These are phyloP conservation scores for Helarctos malayanus DNA, from an alignment of 2,797 vertebrate species.

Conservation along the genomic window DNA sequence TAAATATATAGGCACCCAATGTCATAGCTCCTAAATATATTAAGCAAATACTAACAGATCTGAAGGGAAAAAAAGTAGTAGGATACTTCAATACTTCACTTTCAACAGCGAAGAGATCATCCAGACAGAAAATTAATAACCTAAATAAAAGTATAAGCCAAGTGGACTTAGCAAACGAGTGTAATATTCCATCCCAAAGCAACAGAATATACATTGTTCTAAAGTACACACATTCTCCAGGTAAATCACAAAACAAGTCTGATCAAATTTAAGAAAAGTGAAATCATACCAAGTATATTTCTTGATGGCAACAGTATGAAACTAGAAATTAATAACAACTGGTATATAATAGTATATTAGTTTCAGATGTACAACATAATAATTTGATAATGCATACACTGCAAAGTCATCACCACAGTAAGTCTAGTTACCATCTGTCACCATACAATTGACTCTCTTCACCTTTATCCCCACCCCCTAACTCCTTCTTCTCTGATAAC, in stretches of 20 bases:
- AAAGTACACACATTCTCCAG: too few species aligned
- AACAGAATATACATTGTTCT: background rate
- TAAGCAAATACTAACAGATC: background rate
- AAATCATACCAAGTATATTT: background rate
- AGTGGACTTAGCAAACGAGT: background rate
- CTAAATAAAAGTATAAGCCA: background rate
- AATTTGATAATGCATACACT: background rate
- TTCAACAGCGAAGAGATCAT: background rate
- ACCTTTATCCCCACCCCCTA: background rate
- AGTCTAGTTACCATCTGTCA: background rate
- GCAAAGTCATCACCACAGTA: background rate
- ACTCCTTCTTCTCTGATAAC: background rate
- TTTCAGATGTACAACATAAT: background rate
- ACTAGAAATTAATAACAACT: background rate
- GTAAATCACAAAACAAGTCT: background rate
- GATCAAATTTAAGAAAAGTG: background rate
- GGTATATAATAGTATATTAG: background rate
- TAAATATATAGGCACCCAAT: background rate
- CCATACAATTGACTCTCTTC: background rate
- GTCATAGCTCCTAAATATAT: background rate
- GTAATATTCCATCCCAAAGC: background rate
- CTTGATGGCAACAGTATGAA: background rate
- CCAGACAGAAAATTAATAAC: background rate
- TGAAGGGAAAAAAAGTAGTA: background rate
- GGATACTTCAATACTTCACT: background rate